phyloP scores from a whole-genome alignment of 2,888 invertebrate genomes.

The Biston stratarius region DNA sequence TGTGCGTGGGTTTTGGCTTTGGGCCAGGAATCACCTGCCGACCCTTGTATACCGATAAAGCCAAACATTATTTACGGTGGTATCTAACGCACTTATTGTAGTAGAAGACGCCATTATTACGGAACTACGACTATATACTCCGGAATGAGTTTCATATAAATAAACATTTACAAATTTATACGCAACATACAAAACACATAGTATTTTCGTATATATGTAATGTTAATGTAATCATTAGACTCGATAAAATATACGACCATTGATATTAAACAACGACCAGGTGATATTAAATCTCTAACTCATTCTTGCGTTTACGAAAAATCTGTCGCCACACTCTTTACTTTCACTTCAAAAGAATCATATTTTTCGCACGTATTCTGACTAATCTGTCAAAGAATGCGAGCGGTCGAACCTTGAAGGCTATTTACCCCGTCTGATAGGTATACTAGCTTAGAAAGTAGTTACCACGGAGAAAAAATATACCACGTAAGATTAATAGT shows the following conservation, averaged over 20 bases:
- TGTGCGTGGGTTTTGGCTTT: slow-evolving; percentile 77
- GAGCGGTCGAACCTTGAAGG: slow-evolving; percentile 29
- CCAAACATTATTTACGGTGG: slow-evolving; percentile 78
- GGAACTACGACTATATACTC: slow-evolving; percentile 40
- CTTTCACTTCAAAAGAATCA: slow-evolving; percentile 11
- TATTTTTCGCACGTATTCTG: slow-evolving; percentile 15
- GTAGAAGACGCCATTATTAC: slow-evolving; percentile 55
- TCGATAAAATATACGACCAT: too few relatives aligned
- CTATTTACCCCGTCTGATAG: slow-evolving; percentile 46
- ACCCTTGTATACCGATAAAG: slow-evolving; percentile 80
- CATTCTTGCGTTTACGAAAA: slow-evolving; percentile 1
- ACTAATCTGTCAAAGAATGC: slow-evolving; percentile 17
- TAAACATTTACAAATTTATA: slow-evolving; percentile 46
- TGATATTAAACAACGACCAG: too few relatives aligned
- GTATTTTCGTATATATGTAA: too few relatives aligned
- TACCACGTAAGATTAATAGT: slow-evolving; percentile 71
- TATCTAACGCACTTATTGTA: slow-evolving; percentile 71
- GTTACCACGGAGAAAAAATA: slow-evolving; percentile 41
- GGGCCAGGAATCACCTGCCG: slow-evolving; percentile 82
- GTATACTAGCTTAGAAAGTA: slow-evolving; percentile 22
- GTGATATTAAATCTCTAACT: not conserved
- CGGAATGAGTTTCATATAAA: slow-evolving; percentile 47
- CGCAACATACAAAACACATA: not conserved
- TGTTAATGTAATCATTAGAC: too few relatives aligned
- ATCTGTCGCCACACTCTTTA: slow-evolving; percentile 7